Evolutionary conservation across 2,113 vertebrate genomes (phyloP), one percentile per base, ranked within the genome.

Genomic region (Terrapene triunguis): DNA sequence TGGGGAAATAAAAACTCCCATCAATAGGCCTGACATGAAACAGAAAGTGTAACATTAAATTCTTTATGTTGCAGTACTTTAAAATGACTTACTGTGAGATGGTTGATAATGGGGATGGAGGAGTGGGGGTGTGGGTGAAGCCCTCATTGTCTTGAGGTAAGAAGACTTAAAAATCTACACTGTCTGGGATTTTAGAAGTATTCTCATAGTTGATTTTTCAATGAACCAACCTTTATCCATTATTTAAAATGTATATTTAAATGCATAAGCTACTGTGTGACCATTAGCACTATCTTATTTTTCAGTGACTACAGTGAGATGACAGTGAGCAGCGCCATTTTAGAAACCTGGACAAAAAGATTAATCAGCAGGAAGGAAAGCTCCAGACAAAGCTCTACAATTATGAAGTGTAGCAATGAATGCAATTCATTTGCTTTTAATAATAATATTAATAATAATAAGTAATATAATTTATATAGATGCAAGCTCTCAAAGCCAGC

Each of bases 1-100:
- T 6, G 16, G 13, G 74, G 72, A 97, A 96, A 38, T 21, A 84
- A 92, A 94, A 94, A 24, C 78, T 94, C 76, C 80, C 42, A 32
- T 8, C 19, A 5, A 32, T 27, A 22, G n/a, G 38, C 48, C 59
- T 82, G 62, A 78, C 5, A 69, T 3, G 35, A 82, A 57, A 72
- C 19, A 44, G 29, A 76, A 92, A 95, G 88, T 76, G 8, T 5
- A 8, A 81, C 35, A 93, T 1, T 4, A 54, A 84, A 84, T 72
- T 35, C 21, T 53, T 89, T 29, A 7, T 4, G 42, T n/a, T 62
- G 76, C 47, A 10, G 42, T 48, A 50, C 44, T 89, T 53, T 44
- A 65, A 50, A 57, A 79, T 14, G 22, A 32, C 93, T 80, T 54
- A 27, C 21, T 44, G 78, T 1, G 2, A 19, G 65, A 90, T 10